Base-by-base conservation (phyloP, 1,140 invertebrate species). In the Heterodera carotae region DNA sequence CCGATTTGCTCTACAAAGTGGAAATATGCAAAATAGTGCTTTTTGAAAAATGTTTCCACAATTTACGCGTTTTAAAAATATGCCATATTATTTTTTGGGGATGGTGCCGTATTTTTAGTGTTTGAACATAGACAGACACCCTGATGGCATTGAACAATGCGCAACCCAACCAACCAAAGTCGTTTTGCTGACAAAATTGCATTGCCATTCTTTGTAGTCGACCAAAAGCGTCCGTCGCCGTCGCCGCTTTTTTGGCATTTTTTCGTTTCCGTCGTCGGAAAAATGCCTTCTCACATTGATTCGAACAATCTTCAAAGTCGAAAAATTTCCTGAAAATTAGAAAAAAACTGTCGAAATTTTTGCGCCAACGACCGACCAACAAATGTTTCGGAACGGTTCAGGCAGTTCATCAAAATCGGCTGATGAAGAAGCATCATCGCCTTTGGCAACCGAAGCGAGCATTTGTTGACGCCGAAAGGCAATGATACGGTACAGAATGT, bases 311-410 rank as follows among this genome's bases (percentile, higher is more conserved):
- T 34, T 66, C 62, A 22, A 66, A 66, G 62, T 66, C 62, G 7
- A 66, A 66, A 34, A 66, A 66, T n/a, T 66, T 66, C 62, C 62
- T 66, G 18, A 66, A 66, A 66, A 5, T 66, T 66, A 25, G n/a
- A n/a, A n/a, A n/a, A 66, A 66, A 66, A 27, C 25, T 43, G 8
- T 62, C 60, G 7, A 62, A n/a, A 62, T 6, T 10, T 62, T 62
- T 62, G 7, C 18, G n/a, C n/a, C 2, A 29, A 18, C 27, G 33
- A 62, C 60, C 29, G 6, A 66, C 62, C 62, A 66, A 27, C 62
- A 66, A 34, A 66, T 66, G 29, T 29, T 66, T 34, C 22, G 10
- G 62, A 66, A 66, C 10, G 27, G 10, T 29, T 29, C 62, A 29
- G 62, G 25, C 15, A 29, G 15, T 6, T 66, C 27, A 12, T 66